Percentiles rank a stretch among this genome's conserved stretches.
These are phyloP conservation scores for Clarias platycephalus DNA, from an alignment of 2,797 vertebrate species.

Conservation along the genomic window DNA sequence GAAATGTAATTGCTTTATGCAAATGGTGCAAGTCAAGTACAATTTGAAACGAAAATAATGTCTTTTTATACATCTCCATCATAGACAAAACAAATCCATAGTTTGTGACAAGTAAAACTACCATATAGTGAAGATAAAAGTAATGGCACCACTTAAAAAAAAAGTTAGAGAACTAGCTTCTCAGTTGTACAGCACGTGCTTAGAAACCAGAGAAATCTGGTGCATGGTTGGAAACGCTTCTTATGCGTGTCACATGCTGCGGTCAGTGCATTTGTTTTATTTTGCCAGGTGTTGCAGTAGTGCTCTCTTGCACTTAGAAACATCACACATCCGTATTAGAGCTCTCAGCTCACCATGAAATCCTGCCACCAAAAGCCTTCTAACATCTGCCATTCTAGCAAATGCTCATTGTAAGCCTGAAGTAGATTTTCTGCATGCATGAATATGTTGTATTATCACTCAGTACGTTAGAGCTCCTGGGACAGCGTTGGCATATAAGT, in stretches of 20 bases:
- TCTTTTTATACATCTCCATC: too few species aligned
- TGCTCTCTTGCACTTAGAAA: slow-evolving; percentile 72
- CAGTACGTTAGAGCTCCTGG: slow-evolving; percentile 38
- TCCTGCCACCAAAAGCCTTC: slow-evolving; percentile 71
- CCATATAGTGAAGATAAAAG: background rate
- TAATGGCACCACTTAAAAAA: background rate
- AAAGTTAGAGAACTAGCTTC: background rate
- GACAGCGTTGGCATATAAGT: slow-evolving; percentile 26
- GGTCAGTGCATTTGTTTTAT: slow-evolving; percentile 37
- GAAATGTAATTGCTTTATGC: too few species aligned
- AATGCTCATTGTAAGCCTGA: slow-evolving; percentile 72
- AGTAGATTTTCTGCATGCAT: slow-evolving; percentile 56
- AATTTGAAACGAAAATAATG: too few species aligned
- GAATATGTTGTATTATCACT: slow-evolving; percentile 35
- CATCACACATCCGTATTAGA: slow-evolving; percentile 59
- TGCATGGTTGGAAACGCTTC: background rate
- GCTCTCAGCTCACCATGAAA: slow-evolving; percentile 63
- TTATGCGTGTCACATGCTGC: background rate
- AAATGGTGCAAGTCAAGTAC: too few species aligned
- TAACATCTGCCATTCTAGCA: slow-evolving; percentile 72
- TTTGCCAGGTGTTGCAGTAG: slow-evolving; percentile 62
- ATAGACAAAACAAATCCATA: background rate
- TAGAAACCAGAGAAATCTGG: background rate
- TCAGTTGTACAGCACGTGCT: background rate
- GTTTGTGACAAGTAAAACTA: background rate